phyloP scores from a whole-genome alignment of 1,140 invertebrate genomes.

The Euwallacea fornicatus region DNA sequence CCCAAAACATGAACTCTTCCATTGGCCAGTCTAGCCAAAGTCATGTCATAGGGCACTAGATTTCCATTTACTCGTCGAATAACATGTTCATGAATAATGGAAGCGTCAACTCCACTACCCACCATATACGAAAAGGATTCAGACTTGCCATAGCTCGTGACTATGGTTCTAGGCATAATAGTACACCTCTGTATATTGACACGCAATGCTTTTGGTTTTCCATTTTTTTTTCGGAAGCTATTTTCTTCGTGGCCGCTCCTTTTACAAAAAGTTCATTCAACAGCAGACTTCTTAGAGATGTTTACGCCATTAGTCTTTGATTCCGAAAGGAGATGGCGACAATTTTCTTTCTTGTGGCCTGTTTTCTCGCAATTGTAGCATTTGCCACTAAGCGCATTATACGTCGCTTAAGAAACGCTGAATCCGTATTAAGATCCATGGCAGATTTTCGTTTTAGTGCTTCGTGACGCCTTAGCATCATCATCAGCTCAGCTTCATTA shows the following conservation, averaged over 20 bases:
- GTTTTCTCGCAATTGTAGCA: conserved; percentile 1
- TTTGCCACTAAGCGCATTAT: conserved; percentile 3
- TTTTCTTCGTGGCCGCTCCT: conserved; percentile 9
- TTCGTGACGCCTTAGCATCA: conserved; percentile 5
- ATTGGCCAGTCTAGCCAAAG: conserved; percentile 8
- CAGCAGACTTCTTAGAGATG: neutral
- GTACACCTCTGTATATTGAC: neutral
- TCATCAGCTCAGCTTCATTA: conserved; percentile 23
- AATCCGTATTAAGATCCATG: neutral
- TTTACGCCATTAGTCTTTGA: neutral
- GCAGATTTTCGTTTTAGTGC: conserved; percentile 2
- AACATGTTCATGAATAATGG: conserved; percentile 9
- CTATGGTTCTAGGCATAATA: conserved; percentile 7
- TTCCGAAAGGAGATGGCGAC: neutral
- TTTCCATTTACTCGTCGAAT: conserved; percentile 8
- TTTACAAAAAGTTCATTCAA: conserved; percentile 15
- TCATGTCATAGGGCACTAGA: neutral
- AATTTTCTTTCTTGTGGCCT: conserved; percentile 9
- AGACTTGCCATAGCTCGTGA: conserved; percentile 6
- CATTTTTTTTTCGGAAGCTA: conserved; percentile 18
- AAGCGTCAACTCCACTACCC: conserved; percentile 23
- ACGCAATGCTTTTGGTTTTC: conserved; percentile 3
- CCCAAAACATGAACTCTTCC: conserved; percentile 1
- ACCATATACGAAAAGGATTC: conserved; percentile 1
- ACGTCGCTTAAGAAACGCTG: neutral